phyloP scores from a whole-genome alignment of 2,113 vertebrate genomes.

The Poecile atricapillus region DNA sequence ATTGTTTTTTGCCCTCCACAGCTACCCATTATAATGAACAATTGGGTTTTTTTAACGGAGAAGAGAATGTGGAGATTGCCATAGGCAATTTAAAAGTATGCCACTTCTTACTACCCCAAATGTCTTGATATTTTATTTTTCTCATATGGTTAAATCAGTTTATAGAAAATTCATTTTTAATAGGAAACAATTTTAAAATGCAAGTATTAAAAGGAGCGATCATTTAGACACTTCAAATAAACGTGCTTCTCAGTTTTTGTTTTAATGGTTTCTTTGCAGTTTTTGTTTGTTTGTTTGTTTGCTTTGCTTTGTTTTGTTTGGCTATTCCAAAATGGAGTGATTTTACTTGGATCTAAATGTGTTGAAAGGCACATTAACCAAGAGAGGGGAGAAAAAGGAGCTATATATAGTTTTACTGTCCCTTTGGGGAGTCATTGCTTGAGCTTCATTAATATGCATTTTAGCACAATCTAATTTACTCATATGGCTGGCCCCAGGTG shows the following conservation, averaged over 20 bases:
- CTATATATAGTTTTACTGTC: conserved; percentile 63
- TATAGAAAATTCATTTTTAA: not conserved
- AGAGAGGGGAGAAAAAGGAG: not conserved
- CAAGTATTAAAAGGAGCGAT: not conserved
- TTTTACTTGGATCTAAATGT: conserved; percentile 33
- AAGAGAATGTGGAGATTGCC: not conserved
- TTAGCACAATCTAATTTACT: conserved; percentile 75
- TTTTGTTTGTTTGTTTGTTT: not conserved
- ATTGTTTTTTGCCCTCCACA: not conserved
- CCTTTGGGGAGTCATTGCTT: conserved; percentile 62
- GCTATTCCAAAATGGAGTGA: not conserved
- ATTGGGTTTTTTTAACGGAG: not conserved
- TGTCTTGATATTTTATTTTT: not conserved
- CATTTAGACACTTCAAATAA: not conserved
- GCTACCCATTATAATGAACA: not conserved
- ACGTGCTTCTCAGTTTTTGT: not conserved
- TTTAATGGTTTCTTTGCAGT: not conserved
- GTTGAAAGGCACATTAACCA: conserved; percentile 50
- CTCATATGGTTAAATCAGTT: not conserved
- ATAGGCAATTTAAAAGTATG: not conserved
- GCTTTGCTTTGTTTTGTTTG: not conserved
- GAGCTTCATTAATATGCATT: conserved; percentile 75
- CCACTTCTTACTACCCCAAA: not conserved
- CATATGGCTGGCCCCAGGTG: conserved; percentile 69
- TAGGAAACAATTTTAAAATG: not conserved